These are phyloP conservation scores for Pelecanoides urinatrix DNA, from an alignment of 2,113 vertebrate species.

Conservation along the genomic window DNA sequence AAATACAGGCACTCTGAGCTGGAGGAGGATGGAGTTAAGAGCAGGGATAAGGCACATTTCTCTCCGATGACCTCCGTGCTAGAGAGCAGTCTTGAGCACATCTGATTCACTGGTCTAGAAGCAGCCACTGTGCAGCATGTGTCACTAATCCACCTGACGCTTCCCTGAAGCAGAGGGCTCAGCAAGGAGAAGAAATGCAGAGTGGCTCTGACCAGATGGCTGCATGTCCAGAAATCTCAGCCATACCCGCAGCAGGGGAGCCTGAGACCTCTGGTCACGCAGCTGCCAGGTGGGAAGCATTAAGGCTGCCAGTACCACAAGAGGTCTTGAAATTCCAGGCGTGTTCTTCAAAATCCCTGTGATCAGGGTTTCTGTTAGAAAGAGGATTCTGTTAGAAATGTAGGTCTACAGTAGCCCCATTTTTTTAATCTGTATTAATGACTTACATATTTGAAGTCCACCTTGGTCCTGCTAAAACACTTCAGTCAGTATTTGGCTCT, in stretches of 20 bases:
- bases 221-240: background rate
- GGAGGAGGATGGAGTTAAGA: background rate
- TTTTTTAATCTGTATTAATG: background rate
- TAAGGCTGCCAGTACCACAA: background rate
- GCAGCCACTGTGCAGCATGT: background rate
- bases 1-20: background rate
- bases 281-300: background rate
- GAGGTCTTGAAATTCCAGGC: background rate
- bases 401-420: background rate
- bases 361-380: background rate
- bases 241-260: background rate
- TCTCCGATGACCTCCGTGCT: fast-evolving
- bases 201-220: background rate
- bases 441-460: background rate
- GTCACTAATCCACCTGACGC: background rate
- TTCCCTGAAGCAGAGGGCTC: background rate
- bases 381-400: background rate
- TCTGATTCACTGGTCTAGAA: background rate
- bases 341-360: background rate
- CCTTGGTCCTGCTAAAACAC: background rate
- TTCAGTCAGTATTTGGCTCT: background rate
- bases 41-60: background rate
- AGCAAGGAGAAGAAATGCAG: background rate
- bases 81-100: background rate
- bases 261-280: fast-evolving